These are phyloP conservation scores for Ennomos fuscantarius DNA, from an alignment of 2,888 invertebrate genomes.

Conservation along the genomic window DNA sequence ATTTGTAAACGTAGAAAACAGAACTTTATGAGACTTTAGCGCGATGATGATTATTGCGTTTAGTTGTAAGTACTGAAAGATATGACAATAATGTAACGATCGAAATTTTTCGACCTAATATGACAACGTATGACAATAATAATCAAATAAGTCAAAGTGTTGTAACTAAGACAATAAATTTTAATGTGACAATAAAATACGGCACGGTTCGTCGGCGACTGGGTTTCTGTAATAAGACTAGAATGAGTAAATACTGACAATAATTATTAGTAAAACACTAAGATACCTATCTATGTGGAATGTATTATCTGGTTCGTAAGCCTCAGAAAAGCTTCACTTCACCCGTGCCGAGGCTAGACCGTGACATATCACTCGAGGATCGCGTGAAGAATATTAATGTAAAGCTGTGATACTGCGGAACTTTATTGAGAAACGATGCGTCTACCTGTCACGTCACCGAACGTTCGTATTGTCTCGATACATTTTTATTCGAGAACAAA, in stretches of 20 bases:
- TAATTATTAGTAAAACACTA: conserved; percentile 12
- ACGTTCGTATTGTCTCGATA: conserved; percentile 58
- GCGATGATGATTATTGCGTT: no score
- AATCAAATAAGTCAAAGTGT: not conserved
- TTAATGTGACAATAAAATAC: no score
- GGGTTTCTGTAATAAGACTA: not conserved
- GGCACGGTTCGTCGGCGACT: not conserved
- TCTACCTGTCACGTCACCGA: conserved; percentile 52
- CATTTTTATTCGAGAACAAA: conserved; percentile 63
- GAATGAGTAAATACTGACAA: conserved; percentile 22
- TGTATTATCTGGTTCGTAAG: no score
- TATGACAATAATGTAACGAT: no score
- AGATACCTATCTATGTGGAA: not conserved
- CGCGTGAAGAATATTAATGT: conserved; percentile 63
- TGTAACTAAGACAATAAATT: no score
- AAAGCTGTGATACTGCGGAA: conserved; percentile 71
- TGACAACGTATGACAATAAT: conserved; percentile 7
- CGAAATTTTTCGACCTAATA: no score
- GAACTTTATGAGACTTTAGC: no score
- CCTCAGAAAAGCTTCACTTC: no score
- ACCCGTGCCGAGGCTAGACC: conserved; percentile 52
- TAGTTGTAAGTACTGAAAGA: no score
- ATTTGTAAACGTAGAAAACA: no score
- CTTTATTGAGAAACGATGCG: conserved; percentile 57
- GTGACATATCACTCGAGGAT: conserved; percentile 65